Evolutionary conservation across 1,140 invertebrate species (phyloP).

Genomic region (Achroia grisella): DNA sequence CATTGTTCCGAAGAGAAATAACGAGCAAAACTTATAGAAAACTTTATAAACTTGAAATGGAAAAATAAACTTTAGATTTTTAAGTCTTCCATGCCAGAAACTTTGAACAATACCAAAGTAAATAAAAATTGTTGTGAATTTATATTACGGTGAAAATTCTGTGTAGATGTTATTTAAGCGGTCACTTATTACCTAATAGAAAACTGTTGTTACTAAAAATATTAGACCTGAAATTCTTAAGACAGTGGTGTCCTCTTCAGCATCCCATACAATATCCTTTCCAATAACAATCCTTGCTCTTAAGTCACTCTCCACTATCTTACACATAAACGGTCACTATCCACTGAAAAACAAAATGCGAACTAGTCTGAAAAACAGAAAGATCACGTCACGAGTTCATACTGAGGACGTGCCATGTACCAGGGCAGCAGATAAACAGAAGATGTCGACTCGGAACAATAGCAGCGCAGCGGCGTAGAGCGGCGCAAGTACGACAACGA

Average conservation of each 20-base stretch:
- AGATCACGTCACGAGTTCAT: slow-evolving; percentile 45
- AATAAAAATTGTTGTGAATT: no score
- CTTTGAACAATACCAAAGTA: no score
- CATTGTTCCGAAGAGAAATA: no score
- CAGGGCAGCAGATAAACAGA: slow-evolving; percentile 42
- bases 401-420: slow-evolving; percentile 29
- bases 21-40: no score
- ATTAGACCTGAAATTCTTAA: slow-evolving; percentile 37
- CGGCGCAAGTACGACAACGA: slow-evolving; percentile 31
- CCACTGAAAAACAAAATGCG: slow-evolving; percentile 35
- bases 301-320: slow-evolving; percentile 52
- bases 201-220: slow-evolving; percentile 5
- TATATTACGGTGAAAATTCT: no score
- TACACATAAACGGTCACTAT: slow-evolving; percentile 60
- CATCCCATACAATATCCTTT: slow-evolving; percentile 40
- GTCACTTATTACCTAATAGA: no score
- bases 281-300: slow-evolving; percentile 40
- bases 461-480: slow-evolving; percentile 17
- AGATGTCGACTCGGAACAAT: slow-evolving; percentile 33
- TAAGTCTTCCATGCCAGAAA: no score
- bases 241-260: slow-evolving; percentile 17
- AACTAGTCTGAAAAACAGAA: slow-evolving; percentile 41
- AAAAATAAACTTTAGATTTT: no score
- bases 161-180: no score
- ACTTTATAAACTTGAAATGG: no score